These are phyloP conservation scores for Hipparchia semele DNA, from an alignment of 2,888 invertebrate genomes.

Conservation along the genomic window DNA sequence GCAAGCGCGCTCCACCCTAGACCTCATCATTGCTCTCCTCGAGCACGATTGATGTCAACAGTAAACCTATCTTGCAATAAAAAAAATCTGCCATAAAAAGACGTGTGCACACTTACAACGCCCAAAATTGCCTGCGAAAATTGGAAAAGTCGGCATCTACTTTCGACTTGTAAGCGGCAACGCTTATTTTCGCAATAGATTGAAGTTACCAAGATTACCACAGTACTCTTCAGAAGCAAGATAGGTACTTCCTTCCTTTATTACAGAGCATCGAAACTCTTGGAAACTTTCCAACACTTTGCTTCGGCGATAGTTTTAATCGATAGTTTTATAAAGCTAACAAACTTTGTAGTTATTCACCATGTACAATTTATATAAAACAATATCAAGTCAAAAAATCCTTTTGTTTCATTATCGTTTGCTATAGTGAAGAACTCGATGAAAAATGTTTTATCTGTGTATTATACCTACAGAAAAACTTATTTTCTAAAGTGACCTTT, in stretches of 20 bases:
- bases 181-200: constrained; percentile 16
- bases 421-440: too few species aligned
- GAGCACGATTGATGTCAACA: too few species aligned
- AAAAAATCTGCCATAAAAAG: too few species aligned
- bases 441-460: too few species aligned
- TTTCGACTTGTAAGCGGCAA: not conserved
- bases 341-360: constrained; percentile 43
- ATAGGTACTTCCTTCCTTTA: constrained; percentile 40
- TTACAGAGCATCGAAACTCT: constrained; percentile 37
- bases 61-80: too few species aligned
- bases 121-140: not conserved
- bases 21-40: too few species aligned
- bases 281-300: constrained; percentile 45
- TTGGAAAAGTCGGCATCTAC: not conserved
- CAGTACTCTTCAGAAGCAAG: constrained; percentile 36
- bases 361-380: constrained; percentile 2
- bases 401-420: not conserved
- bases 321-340: constrained; percentile 40
- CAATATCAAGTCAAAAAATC: not conserved
- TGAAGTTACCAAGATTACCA: constrained; percentile 36
- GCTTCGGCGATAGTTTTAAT: constrained; percentile 43
- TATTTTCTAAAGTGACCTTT: too few species aligned
- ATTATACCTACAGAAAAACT: too few species aligned
- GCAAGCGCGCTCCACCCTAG: too few species aligned
- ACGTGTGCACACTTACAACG: not conserved